Conservation (phyloP, 1,140 invertebrate genomes). For the Leptestheria dahalacensis region DNA sequence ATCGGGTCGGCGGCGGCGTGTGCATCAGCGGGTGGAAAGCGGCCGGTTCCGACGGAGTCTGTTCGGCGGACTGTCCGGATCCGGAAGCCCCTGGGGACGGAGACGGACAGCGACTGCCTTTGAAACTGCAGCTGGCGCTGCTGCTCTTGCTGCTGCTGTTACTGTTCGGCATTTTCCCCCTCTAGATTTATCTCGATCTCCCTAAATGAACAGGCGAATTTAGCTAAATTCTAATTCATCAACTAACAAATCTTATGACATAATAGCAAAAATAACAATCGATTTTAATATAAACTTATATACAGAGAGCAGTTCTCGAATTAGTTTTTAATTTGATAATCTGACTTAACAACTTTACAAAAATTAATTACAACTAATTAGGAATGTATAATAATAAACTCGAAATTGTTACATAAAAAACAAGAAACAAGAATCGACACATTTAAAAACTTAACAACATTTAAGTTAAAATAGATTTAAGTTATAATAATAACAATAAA, state of each 20-base stretch:
- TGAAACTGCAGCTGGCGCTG: background rate
- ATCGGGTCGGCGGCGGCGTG: constrained; percentile 3
- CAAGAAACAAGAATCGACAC: no score
- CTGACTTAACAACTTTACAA: no score
- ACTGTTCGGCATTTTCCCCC: background rate
- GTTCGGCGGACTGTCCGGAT: background rate
- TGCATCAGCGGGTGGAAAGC: constrained; percentile 4
- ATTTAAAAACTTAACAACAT: no score
- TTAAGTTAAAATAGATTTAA: no score
- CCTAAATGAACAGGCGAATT: background rate
- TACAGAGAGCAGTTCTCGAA: no score
- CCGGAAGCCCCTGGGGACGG: background rate
- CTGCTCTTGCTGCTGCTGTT: constrained; percentile 8
- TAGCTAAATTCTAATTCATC: background rate
- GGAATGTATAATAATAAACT: no score
- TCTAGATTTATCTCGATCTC: background rate
- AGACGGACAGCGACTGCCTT: constrained; percentile 3
- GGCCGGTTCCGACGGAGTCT: background rate
- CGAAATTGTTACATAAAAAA: no score
- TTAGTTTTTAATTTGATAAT: no score
- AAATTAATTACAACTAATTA: no score
- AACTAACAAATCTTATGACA: background rate
- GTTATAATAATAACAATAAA: no score
- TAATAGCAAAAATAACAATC: no score
- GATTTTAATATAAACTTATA: no score